phyloP scores from a whole-genome alignment of 2,888 invertebrate genomes.

The Daptonema setosum region DNA sequence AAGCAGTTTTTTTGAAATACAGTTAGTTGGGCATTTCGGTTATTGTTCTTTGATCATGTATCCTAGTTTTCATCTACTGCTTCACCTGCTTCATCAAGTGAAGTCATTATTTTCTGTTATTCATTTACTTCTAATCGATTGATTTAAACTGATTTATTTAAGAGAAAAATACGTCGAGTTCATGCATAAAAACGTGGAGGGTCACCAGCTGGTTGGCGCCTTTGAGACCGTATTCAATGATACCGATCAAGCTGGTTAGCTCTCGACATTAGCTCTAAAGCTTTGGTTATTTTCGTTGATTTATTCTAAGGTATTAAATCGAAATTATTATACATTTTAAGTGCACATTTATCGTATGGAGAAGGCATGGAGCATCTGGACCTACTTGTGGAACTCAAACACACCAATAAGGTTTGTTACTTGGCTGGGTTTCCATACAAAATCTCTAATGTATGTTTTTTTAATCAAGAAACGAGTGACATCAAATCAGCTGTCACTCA shows the following conservation, averaged over 20 bases:
- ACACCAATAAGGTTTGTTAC: conserved; percentile 6
- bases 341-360: conserved; percentile 84
- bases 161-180: background rate
- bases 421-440: background rate
- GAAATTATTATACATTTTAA: background rate
- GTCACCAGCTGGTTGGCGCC: background rate
- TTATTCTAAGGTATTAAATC: background rate
- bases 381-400: conserved; percentile 35
- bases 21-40: background rate
- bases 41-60: too few relatives aligned
- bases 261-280: background rate
- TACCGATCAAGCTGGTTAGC: background rate
- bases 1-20: background rate
- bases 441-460: too few relatives aligned
- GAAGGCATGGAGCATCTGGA: conserved; percentile 49
- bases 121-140: background rate
- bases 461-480: too few relatives aligned
- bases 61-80: too few relatives aligned
- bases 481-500: too few relatives aligned
- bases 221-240: background rate
- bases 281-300: background rate
- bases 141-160: background rate
- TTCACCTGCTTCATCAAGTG: too few relatives aligned
- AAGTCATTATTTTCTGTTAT: too few relatives aligned
- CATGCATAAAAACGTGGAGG: background rate